A percentile compares a stretch with the other conserved stretches of the same genome.
These are phyloP conservation scores for Alaudala cheleensis DNA, from an alignment of 2,113 vertebrate species.

Conservation along the genomic window DNA sequence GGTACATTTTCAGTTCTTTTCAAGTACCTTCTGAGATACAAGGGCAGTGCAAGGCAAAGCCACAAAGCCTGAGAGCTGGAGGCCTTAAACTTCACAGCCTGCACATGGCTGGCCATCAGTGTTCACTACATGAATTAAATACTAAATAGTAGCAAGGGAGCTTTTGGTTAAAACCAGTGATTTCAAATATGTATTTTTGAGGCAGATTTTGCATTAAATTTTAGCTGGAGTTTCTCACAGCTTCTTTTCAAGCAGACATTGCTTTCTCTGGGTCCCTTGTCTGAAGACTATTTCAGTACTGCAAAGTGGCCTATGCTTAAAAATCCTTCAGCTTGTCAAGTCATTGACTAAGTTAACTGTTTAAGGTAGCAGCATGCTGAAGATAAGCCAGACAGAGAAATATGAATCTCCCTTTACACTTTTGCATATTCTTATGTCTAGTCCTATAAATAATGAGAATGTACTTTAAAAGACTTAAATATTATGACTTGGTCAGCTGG, in stretches of 20 bases:
- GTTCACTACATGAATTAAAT: not conserved
- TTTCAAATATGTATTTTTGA: not conserved
- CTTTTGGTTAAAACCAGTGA: not conserved
- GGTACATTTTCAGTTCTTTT: slow-evolving; percentile 58
- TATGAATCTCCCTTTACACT: not conserved
- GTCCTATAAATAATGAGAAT: not conserved
- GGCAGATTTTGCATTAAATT: not conserved
- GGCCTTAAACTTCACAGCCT: not conserved
- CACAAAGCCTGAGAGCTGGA: not conserved
- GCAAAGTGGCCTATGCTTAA: not conserved
- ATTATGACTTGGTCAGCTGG: not conserved
- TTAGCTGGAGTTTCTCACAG: not conserved
- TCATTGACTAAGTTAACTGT: not conserved
- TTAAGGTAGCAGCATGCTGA: not conserved
- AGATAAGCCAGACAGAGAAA: not conserved
- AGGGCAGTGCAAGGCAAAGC: not conserved
- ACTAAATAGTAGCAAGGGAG: not conserved
- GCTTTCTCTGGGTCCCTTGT: not conserved
- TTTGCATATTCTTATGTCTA: not conserved
- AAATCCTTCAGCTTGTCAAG: not conserved
- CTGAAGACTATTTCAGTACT: not conserved
- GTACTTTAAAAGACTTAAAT: not conserved
- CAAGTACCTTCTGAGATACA: not conserved
- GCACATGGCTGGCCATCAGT: not conserved
- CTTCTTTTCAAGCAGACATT: not conserved